Conservation (phyloP, 2,888 invertebrate genomes). For the Hypomecis punctinalis region DNA sequence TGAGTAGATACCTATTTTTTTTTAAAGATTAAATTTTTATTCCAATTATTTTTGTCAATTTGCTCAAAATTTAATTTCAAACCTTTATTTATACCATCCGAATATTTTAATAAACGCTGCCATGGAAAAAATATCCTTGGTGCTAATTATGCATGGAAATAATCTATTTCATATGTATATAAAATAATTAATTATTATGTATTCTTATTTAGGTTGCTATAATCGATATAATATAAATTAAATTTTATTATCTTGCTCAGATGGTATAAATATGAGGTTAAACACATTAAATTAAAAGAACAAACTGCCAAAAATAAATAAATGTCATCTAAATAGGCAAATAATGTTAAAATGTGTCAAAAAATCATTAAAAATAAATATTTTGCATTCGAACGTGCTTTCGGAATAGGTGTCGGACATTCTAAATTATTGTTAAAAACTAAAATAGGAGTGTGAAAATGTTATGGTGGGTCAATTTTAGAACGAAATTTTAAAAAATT, state of each 20-base stretch:
- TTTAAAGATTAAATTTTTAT: conserved; percentile 4
- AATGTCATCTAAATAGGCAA: conserved; percentile 45
- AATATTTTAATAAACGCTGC: not conserved
- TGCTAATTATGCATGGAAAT: not conserved
- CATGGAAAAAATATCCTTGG: not conserved
- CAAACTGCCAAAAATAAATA: conserved; percentile 63
- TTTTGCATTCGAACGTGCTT: conserved; percentile 45
- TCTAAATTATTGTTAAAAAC: conserved; percentile 68
- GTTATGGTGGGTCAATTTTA: conserved; percentile 73
- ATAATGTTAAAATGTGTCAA: conserved; percentile 54
- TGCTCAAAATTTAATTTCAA: conserved; percentile 37
- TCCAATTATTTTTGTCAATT: conserved; percentile 23
- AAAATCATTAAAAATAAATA: conserved; percentile 44
- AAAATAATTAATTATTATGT: not conserved
- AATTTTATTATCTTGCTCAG: not conserved
- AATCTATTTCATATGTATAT: not conserved
- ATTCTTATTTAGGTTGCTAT: not conserved
- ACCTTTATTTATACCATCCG: conserved; percentile 16
- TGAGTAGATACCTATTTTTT: conserved; percentile 56
- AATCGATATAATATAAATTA: not conserved
- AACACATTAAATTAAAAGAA: conserved; percentile 36
- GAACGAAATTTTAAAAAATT: conserved; percentile 37
- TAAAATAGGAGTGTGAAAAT: conserved; percentile 37
- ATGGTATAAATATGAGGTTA: conserved; percentile 7
- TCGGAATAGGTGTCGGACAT: conserved; percentile 52